Conservation (phyloP, 2,797 vertebrate genomes). For the Jordanella pulchra region DNA sequence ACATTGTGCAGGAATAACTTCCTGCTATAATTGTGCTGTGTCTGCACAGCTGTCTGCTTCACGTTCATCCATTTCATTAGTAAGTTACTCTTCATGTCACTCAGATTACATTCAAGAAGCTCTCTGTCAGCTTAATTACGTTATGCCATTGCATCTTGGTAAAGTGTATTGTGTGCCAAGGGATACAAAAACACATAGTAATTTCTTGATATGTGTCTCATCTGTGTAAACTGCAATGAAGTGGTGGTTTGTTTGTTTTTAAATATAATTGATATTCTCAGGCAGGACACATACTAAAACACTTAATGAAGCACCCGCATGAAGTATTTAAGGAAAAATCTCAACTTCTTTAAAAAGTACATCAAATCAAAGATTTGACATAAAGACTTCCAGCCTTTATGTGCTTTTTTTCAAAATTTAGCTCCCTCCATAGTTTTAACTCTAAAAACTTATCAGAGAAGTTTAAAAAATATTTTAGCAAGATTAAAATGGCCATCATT, state of each 20-base stretch:
- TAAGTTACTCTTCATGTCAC: constrained; percentile 3
- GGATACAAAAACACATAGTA: neutral
- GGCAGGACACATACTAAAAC: neutral
- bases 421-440: too few species aligned
- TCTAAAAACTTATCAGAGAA: too few species aligned
- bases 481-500: too few species aligned
- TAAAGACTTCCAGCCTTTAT: neutral
- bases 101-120: constrained; percentile 3
- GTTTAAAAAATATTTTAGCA: too few species aligned
- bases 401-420: too few species aligned
- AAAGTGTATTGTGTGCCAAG: neutral
- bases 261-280: neutral
- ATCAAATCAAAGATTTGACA: too few species aligned
- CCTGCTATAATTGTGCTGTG: constrained; percentile 5
- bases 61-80: neutral
- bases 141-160: neutral
- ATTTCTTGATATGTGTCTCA: neutral
- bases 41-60: constrained; percentile 3
- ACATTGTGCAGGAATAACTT: neutral
- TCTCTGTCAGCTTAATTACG: constrained; percentile 3
- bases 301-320: too few species aligned
- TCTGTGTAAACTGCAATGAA: neutral
- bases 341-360: too few species aligned
- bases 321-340: too few species aligned
- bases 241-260: neutral